phyloP scores from a whole-genome alignment of 2,797 vertebrate species.

The Ispidina picta region DNA sequence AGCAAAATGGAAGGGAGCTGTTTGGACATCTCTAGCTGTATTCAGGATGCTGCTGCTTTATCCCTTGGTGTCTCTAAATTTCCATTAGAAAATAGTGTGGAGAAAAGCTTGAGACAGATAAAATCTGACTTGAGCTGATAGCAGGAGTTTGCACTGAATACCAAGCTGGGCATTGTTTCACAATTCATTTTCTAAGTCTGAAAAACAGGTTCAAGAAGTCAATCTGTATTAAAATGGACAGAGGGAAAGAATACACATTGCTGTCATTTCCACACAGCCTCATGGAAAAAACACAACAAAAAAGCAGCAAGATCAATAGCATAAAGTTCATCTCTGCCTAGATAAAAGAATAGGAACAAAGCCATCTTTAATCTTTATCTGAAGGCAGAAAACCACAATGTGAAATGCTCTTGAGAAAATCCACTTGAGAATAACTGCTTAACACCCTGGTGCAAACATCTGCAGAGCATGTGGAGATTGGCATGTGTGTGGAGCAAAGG shows the following conservation, averaged over 20 bases:
- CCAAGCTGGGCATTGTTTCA: background rate
- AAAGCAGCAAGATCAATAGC: background rate
- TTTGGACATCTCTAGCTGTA: background rate
- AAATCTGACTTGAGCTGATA: background rate
- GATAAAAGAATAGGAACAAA: constrained; percentile 33
- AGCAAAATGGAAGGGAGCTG: background rate
- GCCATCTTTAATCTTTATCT: background rate
- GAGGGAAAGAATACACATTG: background rate
- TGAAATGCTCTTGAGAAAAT: background rate
- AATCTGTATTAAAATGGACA: background rate
- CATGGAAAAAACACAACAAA: background rate
- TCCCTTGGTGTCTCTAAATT: background rate
- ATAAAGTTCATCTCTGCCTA: background rate
- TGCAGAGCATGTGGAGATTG: constrained; percentile 32
- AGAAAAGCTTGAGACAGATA: background rate
- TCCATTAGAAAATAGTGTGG: background rate
- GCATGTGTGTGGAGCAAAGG: background rate
- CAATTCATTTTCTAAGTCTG: background rate
- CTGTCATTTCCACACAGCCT: background rate
- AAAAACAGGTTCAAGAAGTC: background rate
- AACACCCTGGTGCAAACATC: constrained; percentile 1
- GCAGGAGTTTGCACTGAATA: background rate
- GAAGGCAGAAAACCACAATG: background rate
- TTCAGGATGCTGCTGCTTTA: background rate
- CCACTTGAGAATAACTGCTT: background rate